phyloP scores from a whole-genome alignment of 1,140 invertebrate genomes.

The Teleopsis dalmanni region DNA sequence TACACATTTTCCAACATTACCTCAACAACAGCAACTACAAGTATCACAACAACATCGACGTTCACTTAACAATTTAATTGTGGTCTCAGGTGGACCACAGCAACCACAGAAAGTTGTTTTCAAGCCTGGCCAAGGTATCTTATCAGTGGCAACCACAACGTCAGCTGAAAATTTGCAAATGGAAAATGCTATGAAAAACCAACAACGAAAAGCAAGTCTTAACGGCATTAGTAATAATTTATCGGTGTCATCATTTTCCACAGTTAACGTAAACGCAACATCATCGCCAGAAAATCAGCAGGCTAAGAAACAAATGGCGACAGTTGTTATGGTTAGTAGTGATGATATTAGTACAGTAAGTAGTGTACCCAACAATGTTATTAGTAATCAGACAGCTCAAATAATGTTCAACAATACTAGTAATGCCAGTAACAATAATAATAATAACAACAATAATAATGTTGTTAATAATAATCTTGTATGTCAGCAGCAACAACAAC shows the following conservation, averaged over 20 bases:
- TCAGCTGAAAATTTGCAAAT: slow-evolving; percentile 9
- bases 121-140: slow-evolving; percentile 34
- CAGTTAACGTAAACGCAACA: not conserved
- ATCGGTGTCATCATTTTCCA: not conserved
- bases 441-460: slow-evolving; percentile 27
- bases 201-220: slow-evolving; percentile 31
- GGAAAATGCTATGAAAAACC: slow-evolving; percentile 6
- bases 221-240: slow-evolving; percentile 10
- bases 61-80: slow-evolving; percentile 40
- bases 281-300: slow-evolving; percentile 16
- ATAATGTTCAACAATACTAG: slow-evolving; percentile 22
- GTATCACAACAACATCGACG: slow-evolving; percentile 36
- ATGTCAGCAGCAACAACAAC: slow-evolving; percentile 19
- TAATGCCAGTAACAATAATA: slow-evolving; percentile 24
- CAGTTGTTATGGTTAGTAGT: slow-evolving; percentile 43
- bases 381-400: slow-evolving; percentile 16
- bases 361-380: slow-evolving; percentile 13
- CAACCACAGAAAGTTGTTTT: slow-evolving; percentile 37
- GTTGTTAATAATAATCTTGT: slow-evolving; percentile 37
- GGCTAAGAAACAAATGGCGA: slow-evolving; percentile 40
- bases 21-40: slow-evolving; percentile 38
- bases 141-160: slow-evolving; percentile 19
- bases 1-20: slow-evolving; percentile 14
- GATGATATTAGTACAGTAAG: slow-evolving; percentile 13
- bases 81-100: slow-evolving; percentile 35